These are phyloP conservation scores for Ophion ventricosus DNA, from an alignment of 2,888 invertebrate genomes.

Conservation along the genomic window DNA sequence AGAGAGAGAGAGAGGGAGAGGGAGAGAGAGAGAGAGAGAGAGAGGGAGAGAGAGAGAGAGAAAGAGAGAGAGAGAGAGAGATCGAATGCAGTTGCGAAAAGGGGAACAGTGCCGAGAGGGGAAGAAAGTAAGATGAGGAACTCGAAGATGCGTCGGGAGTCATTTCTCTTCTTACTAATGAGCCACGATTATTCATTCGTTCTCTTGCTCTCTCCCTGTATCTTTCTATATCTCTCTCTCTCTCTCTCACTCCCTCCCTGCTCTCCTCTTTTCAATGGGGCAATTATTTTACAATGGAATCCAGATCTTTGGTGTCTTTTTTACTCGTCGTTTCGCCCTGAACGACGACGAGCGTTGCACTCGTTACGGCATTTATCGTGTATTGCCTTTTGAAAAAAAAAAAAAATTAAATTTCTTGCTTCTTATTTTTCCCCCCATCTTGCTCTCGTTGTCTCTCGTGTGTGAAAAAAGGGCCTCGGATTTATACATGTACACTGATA, in stretches of 20 bases:
- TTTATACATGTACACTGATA: neutral
- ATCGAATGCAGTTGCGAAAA: neutral
- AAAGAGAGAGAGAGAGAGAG: constrained; percentile 12
- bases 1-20: neutral
- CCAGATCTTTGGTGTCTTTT: constrained; percentile 25
- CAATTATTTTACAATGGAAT: constrained; percentile 43
- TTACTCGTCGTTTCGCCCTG: constrained; percentile 24
- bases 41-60: no score
- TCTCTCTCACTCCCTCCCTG: neutral
- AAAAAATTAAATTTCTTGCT: no score
- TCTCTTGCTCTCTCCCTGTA: neutral
- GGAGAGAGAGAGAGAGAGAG: neutral
- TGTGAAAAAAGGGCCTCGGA: constrained; percentile 24
- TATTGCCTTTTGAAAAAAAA: no score
- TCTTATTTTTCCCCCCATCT: neutral
- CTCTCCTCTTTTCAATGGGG: constrained; percentile 17
- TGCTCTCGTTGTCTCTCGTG: constrained; percentile 1
- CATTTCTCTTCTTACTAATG: constrained; percentile 58
- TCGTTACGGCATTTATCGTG: constrained; percentile 26
- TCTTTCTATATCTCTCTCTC: neutral
- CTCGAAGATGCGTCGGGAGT: constrained; percentile 35
- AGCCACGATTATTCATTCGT: constrained; percentile 57
- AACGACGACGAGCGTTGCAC: constrained; percentile 1
- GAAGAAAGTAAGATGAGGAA: constrained; percentile 38
- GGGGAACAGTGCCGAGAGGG: constrained; percentile 37